Conservation (phyloP, 2,888 invertebrate genomes). For the Aelia acuminata region DNA sequence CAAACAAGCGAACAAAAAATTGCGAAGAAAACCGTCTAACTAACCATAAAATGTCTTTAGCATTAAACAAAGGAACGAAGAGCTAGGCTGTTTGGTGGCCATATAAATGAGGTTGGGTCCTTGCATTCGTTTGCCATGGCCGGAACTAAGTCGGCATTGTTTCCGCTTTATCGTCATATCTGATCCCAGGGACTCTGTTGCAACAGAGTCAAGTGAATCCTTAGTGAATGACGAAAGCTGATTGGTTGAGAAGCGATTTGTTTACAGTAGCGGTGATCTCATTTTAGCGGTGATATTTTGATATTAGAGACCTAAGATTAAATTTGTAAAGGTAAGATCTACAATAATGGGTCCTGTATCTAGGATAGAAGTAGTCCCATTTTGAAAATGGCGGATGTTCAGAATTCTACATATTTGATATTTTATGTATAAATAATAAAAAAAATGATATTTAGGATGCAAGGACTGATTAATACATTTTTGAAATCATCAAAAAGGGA, state of each 20-base stretch:
- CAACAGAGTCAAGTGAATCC: background rate
- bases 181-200: slow-evolving; percentile 3
- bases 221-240: background rate
- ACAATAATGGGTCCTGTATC: too few relatives aligned
- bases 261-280: background rate
- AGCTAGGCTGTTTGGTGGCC: background rate
- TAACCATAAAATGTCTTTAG: background rate
- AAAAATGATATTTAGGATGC: too few relatives aligned
- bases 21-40: background rate
- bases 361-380: too few relatives aligned
- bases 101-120: slow-evolving; percentile 18
- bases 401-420: too few relatives aligned
- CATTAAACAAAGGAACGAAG: background rate
- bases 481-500: too few relatives aligned
- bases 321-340: too few relatives aligned
- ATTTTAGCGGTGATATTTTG: too few relatives aligned
- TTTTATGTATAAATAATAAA: too few relatives aligned
- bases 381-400: too few relatives aligned
- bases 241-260: background rate
- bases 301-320: too few relatives aligned
- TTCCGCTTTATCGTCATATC: slow-evolving; percentile 30
- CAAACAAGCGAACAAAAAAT: background rate
- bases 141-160: slow-evolving; percentile 38
- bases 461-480: too few relatives aligned
- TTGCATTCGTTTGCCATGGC: slow-evolving; percentile 13